Percentiles rank a stretch among this genome's conserved stretches.
Evolutionary conservation across 2,113 vertebrate genomes (phyloP).

Genomic region (Ramphastos sulfuratus): DNA sequence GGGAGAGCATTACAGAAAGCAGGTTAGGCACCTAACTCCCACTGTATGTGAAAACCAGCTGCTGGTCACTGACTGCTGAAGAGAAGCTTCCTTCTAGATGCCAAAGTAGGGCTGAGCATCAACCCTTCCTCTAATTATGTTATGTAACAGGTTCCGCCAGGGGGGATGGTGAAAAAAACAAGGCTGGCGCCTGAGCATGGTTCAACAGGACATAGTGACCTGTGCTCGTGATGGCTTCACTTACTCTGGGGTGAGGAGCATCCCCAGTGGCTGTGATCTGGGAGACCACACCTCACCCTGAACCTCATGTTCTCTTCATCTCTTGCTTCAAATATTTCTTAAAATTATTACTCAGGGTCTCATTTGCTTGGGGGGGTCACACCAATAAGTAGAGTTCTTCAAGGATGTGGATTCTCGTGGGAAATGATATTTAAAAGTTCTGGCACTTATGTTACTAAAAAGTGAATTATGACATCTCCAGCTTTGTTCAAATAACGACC

Average conservation of each 20-base stretch:
- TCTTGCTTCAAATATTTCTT: neutral
- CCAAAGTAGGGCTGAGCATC: neutral
- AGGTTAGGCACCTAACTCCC: neutral
- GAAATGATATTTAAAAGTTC: neutral
- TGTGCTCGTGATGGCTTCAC: fast-evolving
- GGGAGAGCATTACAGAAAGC: neutral
- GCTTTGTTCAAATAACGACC: neutral
- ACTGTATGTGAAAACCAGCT: neutral
- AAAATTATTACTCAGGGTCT: neutral
- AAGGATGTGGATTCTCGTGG: neutral
- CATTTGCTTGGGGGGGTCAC: neutral
- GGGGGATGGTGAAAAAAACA: neutral
- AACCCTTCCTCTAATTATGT: neutral
- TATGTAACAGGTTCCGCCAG: neutral
- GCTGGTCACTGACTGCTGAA: neutral
- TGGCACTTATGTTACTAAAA: neutral
- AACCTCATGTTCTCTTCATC: neutral
- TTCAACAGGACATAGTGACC: neutral
- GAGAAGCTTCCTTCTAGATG: neutral
- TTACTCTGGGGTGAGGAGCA: neutral
- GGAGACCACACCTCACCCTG: neutral
- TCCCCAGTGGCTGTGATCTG: neutral
- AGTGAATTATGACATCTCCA: neutral
- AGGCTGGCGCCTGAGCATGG: neutral
- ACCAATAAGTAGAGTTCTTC: neutral